phyloP scores from a whole-genome alignment of 1,140 invertebrate genomes.

The Sycobia sp. region DNA sequence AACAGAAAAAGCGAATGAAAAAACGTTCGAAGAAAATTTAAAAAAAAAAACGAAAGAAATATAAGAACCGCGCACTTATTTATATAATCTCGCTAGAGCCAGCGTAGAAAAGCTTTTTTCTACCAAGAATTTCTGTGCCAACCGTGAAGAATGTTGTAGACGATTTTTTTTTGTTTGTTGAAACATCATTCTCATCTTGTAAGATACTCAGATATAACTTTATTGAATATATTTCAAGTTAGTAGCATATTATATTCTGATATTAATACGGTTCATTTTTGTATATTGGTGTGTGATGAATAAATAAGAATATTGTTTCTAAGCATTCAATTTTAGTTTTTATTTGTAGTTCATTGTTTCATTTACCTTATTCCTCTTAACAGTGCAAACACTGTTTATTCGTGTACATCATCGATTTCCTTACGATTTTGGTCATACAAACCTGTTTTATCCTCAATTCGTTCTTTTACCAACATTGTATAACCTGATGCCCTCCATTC shows the following conservation, averaged over 20 bases:
- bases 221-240: slow-evolving; percentile 63
- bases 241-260: slow-evolving; percentile 63
- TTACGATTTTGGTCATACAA: too few species aligned
- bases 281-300: slow-evolving; percentile 65
- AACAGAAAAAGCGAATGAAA: slow-evolving; percentile 16
- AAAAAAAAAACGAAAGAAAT: slow-evolving; percentile 19
- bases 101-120: slow-evolving; percentile 58
- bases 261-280: slow-evolving; percentile 63
- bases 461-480: too few species aligned
- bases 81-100: slow-evolving; percentile 54
- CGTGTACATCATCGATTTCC: too few species aligned
- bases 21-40: neutral
- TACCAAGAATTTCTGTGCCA: slow-evolving; percentile 63
- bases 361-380: too few species aligned
- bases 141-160: slow-evolving; percentile 61
- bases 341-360: too few species aligned
- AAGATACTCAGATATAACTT: slow-evolving; percentile 61
- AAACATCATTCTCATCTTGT: slow-evolving; percentile 62
- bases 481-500: too few species aligned
- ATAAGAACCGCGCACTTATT: slow-evolving; percentile 46
- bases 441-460: too few species aligned
- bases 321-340: slow-evolving; percentile 47
- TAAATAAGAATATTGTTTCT: slow-evolving; percentile 64
- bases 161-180: slow-evolving; percentile 55
- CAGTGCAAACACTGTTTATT: too few species aligned